Base-by-base conservation (phyloP, 2,888 invertebrate genomes). In the Eutolmus rufibarbis region DNA sequence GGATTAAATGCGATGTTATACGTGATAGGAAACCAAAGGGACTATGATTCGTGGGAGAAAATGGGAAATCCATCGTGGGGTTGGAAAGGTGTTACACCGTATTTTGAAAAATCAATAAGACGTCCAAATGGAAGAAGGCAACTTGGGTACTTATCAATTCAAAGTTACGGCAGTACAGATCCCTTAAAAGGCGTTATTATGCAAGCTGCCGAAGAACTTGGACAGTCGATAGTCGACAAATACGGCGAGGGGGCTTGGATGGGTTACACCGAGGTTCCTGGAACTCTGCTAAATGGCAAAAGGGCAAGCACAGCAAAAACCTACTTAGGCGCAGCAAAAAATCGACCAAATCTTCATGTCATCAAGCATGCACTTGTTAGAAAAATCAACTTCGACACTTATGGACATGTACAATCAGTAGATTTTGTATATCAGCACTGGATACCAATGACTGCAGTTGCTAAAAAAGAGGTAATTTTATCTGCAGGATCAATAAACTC, bases 261-360 rank as follows among this genome's bases (percentile, higher is more conserved):
- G 95, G 95, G 96, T 0, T 96, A 96, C 89, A 95, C 95, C 7
- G 93, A 94, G 84, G 94, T 96, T 0, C 96, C 95, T 88, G 96
- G 95, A 0, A 96, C 97, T 0, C 90, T 96, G 2, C 93, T 95
- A 19, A 93, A 96, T 87, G 97, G 97, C 0, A 93, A 96, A 0
- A 93, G 97, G 14, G 96, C 96, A 90, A 96, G 96, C 90, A 95
- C 96, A 0, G 95, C 96, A 1, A 97, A 96, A 92, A 96, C 95
- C 0, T 97, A 95, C 91, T 91, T 97, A 14, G 92, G 96, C 87
- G 77, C 43, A 19, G 87, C 87, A 5, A 56, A 56, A 31, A 81
- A 88, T n/a, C 84, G 88, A n/a, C 74, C 86, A 37, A 89, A 89
- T 87, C 43, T 89, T 2, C 88, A 89, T 66, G 79, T 89, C 19